Conservation (phyloP, 2,113 vertebrate genomes). For the Catharus bicknelli region DNA sequence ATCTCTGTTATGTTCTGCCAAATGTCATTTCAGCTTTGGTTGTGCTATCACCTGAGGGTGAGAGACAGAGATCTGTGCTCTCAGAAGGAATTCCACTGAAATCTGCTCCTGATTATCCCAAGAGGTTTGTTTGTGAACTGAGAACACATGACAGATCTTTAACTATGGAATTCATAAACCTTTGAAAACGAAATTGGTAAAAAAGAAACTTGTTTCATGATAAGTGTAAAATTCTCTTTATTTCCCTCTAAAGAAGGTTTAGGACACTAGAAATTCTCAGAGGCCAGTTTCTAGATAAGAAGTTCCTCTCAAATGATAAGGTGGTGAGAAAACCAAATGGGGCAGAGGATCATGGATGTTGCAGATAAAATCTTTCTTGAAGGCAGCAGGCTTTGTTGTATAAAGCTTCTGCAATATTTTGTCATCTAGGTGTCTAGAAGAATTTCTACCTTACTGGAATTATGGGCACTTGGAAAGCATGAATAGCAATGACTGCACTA, state of each 20-base stretch:
- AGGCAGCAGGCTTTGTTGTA: not conserved
- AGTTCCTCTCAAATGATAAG: not conserved
- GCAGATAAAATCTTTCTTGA: not conserved
- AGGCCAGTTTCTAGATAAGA: not conserved
- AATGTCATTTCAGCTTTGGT: not conserved
- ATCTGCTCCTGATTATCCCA: not conserved
- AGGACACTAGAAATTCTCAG: not conserved
- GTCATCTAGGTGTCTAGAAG: not conserved
- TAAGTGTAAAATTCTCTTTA: not conserved
- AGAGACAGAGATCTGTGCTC: not conserved
- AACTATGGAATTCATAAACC: not conserved
- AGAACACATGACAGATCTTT: not conserved
- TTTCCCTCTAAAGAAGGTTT: not conserved
- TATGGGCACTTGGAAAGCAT: not conserved
- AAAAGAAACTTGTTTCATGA: not conserved
- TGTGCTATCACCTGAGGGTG: not conserved
- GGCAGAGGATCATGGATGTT: not conserved
- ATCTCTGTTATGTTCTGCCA: not conserved
- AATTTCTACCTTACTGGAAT: not conserved
- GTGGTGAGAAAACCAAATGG: not conserved
- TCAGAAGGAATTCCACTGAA: not conserved
- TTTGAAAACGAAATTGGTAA: not conserved
- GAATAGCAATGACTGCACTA: not conserved
- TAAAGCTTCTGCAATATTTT: not conserved
- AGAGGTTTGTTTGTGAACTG: not conserved